phyloP scores from a whole-genome alignment of 2,797 vertebrate species.

The Okamejei kenojei region DNA sequence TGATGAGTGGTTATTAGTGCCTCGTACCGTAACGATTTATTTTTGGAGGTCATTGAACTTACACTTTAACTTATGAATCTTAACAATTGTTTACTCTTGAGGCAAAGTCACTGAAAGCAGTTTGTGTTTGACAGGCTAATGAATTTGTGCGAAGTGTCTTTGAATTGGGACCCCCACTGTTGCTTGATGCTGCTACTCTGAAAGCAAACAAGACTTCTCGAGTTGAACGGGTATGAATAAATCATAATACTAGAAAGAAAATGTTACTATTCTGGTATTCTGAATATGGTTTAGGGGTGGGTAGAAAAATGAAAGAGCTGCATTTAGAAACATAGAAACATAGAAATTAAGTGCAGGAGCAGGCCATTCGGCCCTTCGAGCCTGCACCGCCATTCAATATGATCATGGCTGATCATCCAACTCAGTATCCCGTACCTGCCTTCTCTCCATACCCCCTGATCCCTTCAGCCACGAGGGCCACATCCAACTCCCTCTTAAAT shows the following conservation, averaged over 20 bases:
- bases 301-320: too few relatives aligned
- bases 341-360: too few relatives aligned
- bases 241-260: background rate
- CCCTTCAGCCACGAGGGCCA: too few relatives aligned
- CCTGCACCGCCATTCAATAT: too few relatives aligned
- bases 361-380: too few relatives aligned
- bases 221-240: constrained; percentile 78
- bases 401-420: too few relatives aligned
- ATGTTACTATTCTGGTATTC: background rate
- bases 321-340: too few relatives aligned
- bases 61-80: background rate
- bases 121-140: constrained; percentile 66
- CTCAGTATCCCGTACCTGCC: too few relatives aligned
- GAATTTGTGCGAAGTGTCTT: constrained; percentile 94
- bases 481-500: too few relatives aligned
- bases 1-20: background rate
- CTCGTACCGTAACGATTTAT: background rate
- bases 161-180: constrained; percentile 85
- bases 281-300: too few relatives aligned
- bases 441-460: too few relatives aligned
- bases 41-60: background rate
- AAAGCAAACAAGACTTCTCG: constrained; percentile 93
- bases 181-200: constrained; percentile 80
- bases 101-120: background rate
- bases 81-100: too few relatives aligned